Percentiles rank a stretch among this genome's conserved stretches.
These are phyloP conservation scores for Engystomops pustulosus DNA, from an alignment of 2,113 vertebrate genomes.

Conservation along the genomic window DNA sequence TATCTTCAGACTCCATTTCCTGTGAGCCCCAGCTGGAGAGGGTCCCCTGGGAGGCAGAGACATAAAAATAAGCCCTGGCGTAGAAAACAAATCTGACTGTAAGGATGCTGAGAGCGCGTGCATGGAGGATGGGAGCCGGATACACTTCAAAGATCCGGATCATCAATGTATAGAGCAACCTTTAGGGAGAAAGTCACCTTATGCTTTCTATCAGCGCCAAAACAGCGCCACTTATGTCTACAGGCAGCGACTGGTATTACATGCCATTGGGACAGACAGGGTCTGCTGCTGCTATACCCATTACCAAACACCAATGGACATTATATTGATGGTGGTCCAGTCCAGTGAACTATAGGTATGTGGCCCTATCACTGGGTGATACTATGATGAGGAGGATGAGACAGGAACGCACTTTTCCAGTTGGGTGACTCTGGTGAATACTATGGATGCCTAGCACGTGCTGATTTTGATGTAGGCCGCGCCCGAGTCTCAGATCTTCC, in stretches of 20 bases:
- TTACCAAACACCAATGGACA: background rate
- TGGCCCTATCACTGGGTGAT: background rate
- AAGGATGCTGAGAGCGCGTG: slow-evolving; percentile 20
- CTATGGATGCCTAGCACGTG: background rate
- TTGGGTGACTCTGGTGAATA: background rate
- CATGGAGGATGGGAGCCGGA: slow-evolving; percentile 15
- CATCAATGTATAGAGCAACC: background rate
- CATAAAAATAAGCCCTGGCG: slow-evolving; percentile 50
- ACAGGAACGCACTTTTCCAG: background rate
- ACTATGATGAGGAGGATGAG: background rate
- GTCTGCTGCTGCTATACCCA: background rate
- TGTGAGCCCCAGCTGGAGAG: slow-evolving; percentile 54
- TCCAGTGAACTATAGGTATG: background rate
- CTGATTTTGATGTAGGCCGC: background rate
- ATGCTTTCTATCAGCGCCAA: background rate
- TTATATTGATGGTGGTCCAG: background rate
- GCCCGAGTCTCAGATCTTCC: background rate
- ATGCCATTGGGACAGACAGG: background rate
- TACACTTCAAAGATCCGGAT: slow-evolving; percentile 1
- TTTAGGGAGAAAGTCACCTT: background rate
- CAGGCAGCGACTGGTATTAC: background rate
- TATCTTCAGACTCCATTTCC: slow-evolving; percentile 59
- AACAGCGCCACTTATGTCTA: background rate
- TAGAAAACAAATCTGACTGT: slow-evolving; percentile 51
- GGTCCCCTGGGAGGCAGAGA: slow-evolving; percentile 41